Evolutionary conservation across 1,140 invertebrate genomes (phyloP), one percentile per base, ranked within the genome.

Genomic region (Campoletis sonorensis): DNA sequence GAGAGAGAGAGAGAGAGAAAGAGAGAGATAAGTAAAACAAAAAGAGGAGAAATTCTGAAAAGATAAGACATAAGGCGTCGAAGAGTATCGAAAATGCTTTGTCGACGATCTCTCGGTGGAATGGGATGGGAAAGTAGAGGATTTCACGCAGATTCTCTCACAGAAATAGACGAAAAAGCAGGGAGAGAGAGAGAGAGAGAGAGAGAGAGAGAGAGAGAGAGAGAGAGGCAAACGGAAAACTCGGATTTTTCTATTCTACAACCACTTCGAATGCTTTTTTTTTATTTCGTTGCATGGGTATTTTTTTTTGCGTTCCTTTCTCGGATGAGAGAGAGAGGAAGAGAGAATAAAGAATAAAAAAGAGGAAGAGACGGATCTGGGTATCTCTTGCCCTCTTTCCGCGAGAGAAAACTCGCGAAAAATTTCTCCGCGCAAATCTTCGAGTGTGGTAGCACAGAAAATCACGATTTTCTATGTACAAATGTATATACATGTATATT

Each of bases 21-120:
- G 64, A 70, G 67, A 70, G 30, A 45, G 11, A 13, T 0, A 45
- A 11, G 40, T 13, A 45, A 45, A 45, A 11, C 3, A 23, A 23
- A 58, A 21, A 13, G 54, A 10, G 54, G 18, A 21, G 21, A 58
- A 58, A 58, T 15, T 30, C 18, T 70, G 15, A 21, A 67, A 5
- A 30, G 70, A 75, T 54, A 70, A 61, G 67, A 80, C 16, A 27
- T 33, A 33, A 81, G 72, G 70, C 72, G 72, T 75, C 71, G 51
- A 77, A 77, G 37, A 81, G 73, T 81, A 76, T 81, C 80, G 72
- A 81, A 80, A 80, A 80, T 80, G 49, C 79, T 73, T 80, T 80
- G 79, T 73, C 27, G 68, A 80, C 40, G 58, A 45, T 70, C 67
- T 70, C 67, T 33, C 49, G 79, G 27, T 45, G 68, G 72, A 72